Evolutionary conservation across 1,140 invertebrate species (phyloP).

Genomic region (Marisa cornuarietis): DNA sequence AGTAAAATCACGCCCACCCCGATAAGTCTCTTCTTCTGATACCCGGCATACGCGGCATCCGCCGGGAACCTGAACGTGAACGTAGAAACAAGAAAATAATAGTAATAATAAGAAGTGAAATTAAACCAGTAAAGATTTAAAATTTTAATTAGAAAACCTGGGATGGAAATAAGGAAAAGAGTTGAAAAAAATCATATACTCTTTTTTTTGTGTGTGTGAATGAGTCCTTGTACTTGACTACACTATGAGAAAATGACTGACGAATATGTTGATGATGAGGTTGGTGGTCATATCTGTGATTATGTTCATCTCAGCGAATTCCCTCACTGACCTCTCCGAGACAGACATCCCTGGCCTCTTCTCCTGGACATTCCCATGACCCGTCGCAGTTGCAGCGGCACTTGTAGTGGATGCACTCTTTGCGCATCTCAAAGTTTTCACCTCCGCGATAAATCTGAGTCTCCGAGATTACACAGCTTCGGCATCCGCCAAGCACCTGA

Average conservation of each 20-base stretch:
- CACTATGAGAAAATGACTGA: too few relatives aligned
- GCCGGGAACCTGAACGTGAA: conserved; percentile 15
- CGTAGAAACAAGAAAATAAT: neutral
- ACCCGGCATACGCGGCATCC: conserved; percentile 34
- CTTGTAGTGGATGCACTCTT: conserved; percentile 43
- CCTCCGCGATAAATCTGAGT: conserved; percentile 28
- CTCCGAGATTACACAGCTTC: conserved; percentile 27
- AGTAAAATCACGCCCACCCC: conserved; percentile 29
- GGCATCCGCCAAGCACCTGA: conserved; percentile 19
- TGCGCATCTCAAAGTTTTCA: conserved; percentile 32
- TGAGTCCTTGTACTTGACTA: too few relatives aligned
- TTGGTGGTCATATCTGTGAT: too few relatives aligned
- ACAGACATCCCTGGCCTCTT: conserved; percentile 42
- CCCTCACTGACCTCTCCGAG: conserved; percentile 25
- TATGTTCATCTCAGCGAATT: neutral
- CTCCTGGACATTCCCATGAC: conserved; percentile 48
- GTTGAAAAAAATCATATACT: neutral
- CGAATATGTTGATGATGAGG: too few relatives aligned
- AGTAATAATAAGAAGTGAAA: neutral
- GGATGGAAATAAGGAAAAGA: neutral
- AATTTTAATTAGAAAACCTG: too few relatives aligned
- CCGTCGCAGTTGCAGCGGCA: conserved; percentile 53
- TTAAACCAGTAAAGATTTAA: too few relatives aligned
- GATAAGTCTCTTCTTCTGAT: conserved; percentile 29
- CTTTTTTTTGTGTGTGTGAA: too few relatives aligned